Conservation (phyloP, 2,113 vertebrate genomes). For the Mionectes macconnelli region DNA sequence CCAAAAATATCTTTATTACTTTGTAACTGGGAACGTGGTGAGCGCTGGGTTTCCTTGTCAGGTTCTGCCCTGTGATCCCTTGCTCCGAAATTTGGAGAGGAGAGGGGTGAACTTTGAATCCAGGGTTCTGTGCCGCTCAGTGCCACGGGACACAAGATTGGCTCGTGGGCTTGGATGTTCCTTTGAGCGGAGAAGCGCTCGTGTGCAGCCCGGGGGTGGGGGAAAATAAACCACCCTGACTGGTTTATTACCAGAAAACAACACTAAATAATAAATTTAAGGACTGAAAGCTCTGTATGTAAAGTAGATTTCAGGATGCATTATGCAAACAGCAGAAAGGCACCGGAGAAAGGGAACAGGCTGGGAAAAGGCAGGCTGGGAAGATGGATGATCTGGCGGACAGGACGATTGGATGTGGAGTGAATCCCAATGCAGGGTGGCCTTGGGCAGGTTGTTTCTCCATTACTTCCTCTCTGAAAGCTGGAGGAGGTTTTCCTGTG, state of each 20-base stretch:
- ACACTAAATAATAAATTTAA: neutral
- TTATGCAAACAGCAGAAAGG: neutral
- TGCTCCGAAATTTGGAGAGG: neutral
- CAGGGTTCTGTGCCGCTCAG: neutral
- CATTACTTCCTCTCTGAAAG: neutral
- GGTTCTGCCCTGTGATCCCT: neutral
- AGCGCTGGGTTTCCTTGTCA: neutral
- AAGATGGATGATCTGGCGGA: neutral
- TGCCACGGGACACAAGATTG: neutral
- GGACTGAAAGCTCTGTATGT: neutral
- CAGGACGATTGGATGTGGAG: neutral
- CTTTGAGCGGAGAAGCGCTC: neutral
- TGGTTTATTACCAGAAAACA: neutral
- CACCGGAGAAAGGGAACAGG: neutral
- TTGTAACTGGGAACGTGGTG: rapidly evolving
- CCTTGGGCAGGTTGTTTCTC: neutral
- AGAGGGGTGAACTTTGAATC: neutral
- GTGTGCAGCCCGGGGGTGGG: neutral
- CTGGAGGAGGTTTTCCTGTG: neutral
- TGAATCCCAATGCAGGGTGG: neutral
- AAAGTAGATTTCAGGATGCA: neutral
- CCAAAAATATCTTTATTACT: neutral
- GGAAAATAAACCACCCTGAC: neutral
- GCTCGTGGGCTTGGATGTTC: neutral
- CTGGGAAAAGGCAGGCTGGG: neutral